These are phyloP conservation scores for Drosophila azteca DNA, from an alignment of 1,140 invertebrate species.

Conservation along the genomic window DNA sequence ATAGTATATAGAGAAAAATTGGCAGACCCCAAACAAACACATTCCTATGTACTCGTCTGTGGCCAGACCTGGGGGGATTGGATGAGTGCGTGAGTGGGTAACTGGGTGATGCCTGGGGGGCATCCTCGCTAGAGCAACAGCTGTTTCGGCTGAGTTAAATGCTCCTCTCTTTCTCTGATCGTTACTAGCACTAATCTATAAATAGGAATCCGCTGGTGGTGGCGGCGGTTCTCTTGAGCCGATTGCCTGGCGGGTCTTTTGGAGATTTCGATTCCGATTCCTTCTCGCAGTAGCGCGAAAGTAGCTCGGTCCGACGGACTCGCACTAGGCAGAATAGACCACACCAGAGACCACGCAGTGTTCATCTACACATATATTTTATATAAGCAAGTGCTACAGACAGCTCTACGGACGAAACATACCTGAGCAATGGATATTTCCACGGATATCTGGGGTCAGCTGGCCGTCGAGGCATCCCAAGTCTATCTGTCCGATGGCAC, in stretches of 20 bases:
- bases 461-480: constrained; percentile 92
- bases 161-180: constrained; percentile 37
- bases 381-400: constrained; percentile 59
- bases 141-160: constrained; percentile 42
- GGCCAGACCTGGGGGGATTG: constrained; percentile 5
- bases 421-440: constrained; percentile 75
- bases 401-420: constrained; percentile 14
- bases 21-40: constrained; percentile 26
- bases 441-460: constrained; percentile 89
- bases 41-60: background rate
- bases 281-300: constrained; percentile 66
- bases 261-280: constrained; percentile 58
- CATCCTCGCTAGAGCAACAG: constrained; percentile 15
- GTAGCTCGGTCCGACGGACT: constrained; percentile 65
- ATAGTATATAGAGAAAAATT: constrained; percentile 31
- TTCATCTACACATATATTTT: constrained; percentile 42
- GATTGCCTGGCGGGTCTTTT: constrained; percentile 56
- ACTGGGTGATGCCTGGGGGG: constrained; percentile 9
- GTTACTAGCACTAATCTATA: constrained; percentile 72
- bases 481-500: constrained; percentile 92
- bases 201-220: constrained; percentile 48
- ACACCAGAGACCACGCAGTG: constrained; percentile 35
- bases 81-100: constrained; percentile 24
- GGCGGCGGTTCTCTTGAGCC: constrained; percentile 62
- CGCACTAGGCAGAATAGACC: constrained; percentile 41